Evolutionary conservation across 64 coral and sea anemone species (phyloP), one percentile per base, ranked within the genome.

Genomic region (Acropora yongei): DNA sequence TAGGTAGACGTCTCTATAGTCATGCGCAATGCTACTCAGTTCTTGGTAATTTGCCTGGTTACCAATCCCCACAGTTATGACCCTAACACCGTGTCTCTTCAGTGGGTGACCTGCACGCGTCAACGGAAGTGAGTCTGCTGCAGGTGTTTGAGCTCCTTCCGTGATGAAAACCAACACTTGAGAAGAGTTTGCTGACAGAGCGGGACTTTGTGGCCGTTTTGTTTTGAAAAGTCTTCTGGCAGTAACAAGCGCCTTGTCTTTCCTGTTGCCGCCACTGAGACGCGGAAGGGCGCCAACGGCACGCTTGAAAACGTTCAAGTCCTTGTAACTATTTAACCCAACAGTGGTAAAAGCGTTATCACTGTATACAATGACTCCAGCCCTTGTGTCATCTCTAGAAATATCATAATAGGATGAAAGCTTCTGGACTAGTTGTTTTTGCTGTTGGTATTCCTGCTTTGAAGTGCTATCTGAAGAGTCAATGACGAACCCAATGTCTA

Each of bases 401-500:
- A 91, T 51, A 1, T 84, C 81, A 3, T 91, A 79, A 82, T 88
- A 87, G 1, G 89, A 66, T 5, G 76, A 90, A n/a, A 95, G 8
- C 48, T 61, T 40, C 49, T 88, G 90, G 2, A 95, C 94, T 6
- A 95, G 87, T 53, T 88, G 12, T 76, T 95, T 95, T 74, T 95
- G 74, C 13, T 83, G 55, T 80, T 75, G 74, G 43, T 87, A 95
- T 47, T 91, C 91, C 41, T 73, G 63, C 44, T 19, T 4, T 1
- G 76, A 40, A 44, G 87, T 74, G 41, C 72, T 68, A 8, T 76
- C 72, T 10, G 94, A 91, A 11, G 94, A 87, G 74, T 91, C 94
- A 17, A 95, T 68, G 7, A 78, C 82, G 44, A 95, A 95, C 42
- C 89, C 94, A 41, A 95, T 42, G 69, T 95, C 94, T 77, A 95